Base-by-base conservation (phyloP, 2,797 vertebrate genomes). In the Loris lydekkerianus region DNA sequence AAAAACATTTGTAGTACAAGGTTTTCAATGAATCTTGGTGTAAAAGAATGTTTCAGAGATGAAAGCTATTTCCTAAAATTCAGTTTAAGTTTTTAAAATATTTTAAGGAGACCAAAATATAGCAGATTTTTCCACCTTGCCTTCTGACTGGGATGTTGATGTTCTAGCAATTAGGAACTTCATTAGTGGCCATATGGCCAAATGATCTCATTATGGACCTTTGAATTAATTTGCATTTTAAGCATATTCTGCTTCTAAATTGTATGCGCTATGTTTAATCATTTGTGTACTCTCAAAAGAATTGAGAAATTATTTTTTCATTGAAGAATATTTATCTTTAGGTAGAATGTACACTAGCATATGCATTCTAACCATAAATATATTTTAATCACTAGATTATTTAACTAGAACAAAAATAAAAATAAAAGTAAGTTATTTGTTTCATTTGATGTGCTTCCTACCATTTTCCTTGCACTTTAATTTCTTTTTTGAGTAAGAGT, bases 211-310 rank as follows among this genome's bases (percentile, higher is more conserved):
- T 15, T 63, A 78, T 20, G 69, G 85, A 94, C 82, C 88, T 95
- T 96, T 92, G 87, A 93, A 92, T 93, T 95, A 92, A 97, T 96
- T 96, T 97, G 70, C 90, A 97, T 95, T 94, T 97, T 93, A 31
- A 95, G 94, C 93, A 67, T 67, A 70, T 87, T 96, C 37, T 92
- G 21, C 13, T 83, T 93, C 63, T 94, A 94, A 97, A 93, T 87
- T 91, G 34, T 60, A 91, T 77, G 13, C 75, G 73, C n/a, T 88
- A 46, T 87, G 61, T 69, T 93, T 93, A n/a, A 89, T 97, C 20
- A 75, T 94, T 90, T 91, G 46, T 86, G n/a, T 93, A 80, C 21
- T 83, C 60, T 91, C 67, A 77, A 85, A 89, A 76, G 61, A 94
- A 81, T 46, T 89, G 40, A n/a, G 53, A 37, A 81, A 60, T 63